These are phyloP conservation scores for Drosophila saltans DNA, from an alignment of 1,140 invertebrate genomes.

Conservation along the genomic window DNA sequence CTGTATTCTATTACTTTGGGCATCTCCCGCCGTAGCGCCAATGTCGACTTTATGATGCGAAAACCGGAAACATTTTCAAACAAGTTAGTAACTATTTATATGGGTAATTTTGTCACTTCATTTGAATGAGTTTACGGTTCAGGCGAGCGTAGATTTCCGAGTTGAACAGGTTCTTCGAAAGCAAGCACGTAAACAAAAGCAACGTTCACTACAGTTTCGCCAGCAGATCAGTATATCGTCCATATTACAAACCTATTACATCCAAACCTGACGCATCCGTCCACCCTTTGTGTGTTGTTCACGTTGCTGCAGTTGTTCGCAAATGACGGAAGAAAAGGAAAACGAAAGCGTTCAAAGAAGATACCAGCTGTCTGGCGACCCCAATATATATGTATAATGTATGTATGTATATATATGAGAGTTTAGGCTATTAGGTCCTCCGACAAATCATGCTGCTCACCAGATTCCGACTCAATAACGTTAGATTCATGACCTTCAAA, in stretches of 20 bases:
- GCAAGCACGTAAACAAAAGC: constrained; percentile 90
- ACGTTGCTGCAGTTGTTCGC: constrained; percentile 82
- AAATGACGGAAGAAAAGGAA: constrained; percentile 74
- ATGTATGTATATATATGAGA: constrained; percentile 14
- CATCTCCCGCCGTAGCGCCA: constrained; percentile 84
- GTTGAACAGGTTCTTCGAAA: constrained; percentile 90
- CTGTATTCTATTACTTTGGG: constrained; percentile 86
- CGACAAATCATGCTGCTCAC: constrained; percentile 80
- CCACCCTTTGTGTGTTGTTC: constrained; percentile 70
- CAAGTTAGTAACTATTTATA: too few relatives aligned
- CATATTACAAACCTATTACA: constrained; percentile 85
- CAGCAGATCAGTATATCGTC: constrained; percentile 92
- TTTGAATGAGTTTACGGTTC: constrained; percentile 89
- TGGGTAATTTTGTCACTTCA: too few relatives aligned
- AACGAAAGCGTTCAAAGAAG: constrained; percentile 54
- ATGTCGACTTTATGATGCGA: constrained; percentile 89
- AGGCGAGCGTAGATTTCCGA: too few relatives aligned
- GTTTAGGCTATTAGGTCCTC: constrained; percentile 37
- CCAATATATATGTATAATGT: constrained; percentile 16
- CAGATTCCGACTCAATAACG: constrained; percentile 72
- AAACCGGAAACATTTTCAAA: constrained; percentile 85
- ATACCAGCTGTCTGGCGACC: too few relatives aligned
- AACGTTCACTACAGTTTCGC: constrained; percentile 89
- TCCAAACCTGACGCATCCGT: constrained; percentile 58
- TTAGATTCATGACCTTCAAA: constrained; percentile 76